Percentiles rank a stretch among this genome's conserved stretches.
phyloP scores from a whole-genome alignment of 1,140 invertebrate genomes.

The Dendrolimus kikuchii region DNA sequence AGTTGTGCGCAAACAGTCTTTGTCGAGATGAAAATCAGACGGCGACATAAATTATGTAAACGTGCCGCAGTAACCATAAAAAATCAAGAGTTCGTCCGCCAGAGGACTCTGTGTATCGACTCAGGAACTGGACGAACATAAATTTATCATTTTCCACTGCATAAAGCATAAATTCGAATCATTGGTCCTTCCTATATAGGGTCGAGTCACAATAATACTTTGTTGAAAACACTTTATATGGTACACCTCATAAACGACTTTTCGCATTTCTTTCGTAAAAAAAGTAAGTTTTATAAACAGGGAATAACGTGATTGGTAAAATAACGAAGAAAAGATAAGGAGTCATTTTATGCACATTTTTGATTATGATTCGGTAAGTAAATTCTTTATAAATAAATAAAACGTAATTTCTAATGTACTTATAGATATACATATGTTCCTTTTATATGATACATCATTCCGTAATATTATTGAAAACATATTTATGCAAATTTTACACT shows the following conservation, averaged over 20 bases:
- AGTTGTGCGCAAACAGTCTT: background rate
- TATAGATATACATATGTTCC: too few relatives aligned
- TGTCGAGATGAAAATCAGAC: constrained; percentile 11
- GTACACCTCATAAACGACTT: background rate
- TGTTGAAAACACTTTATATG: constrained; percentile 11
- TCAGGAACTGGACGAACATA: constrained; percentile 65
- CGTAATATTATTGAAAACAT: too few relatives aligned
- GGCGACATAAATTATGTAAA: constrained; percentile 58
- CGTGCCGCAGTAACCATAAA: constrained; percentile 62
- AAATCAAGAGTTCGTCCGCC: constrained; percentile 49
- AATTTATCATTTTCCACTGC: constrained; percentile 71
- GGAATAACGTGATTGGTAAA: too few relatives aligned
- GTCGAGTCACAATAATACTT: constrained; percentile 21
- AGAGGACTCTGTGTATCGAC: constrained; percentile 40
- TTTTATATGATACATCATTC: too few relatives aligned
- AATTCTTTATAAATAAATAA: too few relatives aligned
- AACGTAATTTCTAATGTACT: too few relatives aligned
- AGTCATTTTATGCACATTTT: background rate
- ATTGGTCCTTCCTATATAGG: constrained; percentile 52
- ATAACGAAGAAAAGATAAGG: background rate
- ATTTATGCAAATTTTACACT: too few relatives aligned
- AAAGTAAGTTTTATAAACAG: background rate
- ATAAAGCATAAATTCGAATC: constrained; percentile 71
- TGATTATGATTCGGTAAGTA: too few relatives aligned
- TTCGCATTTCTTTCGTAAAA: too few relatives aligned